phyloP scores from a whole-genome alignment of 1,140 invertebrate genomes.

The Archegozetes longisetosus region DNA sequence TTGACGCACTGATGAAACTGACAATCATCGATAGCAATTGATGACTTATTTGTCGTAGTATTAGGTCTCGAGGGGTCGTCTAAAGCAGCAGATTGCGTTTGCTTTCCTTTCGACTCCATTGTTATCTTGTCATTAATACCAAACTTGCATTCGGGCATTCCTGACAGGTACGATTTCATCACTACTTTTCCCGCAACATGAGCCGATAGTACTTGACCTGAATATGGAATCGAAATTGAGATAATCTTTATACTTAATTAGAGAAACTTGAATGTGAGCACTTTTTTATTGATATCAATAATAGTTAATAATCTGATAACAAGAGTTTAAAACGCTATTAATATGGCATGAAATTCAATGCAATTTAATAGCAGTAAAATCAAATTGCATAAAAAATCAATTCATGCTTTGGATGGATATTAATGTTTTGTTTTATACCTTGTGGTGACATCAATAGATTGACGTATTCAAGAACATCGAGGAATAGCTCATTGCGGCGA shows the following conservation, averaged over 20 bases:
- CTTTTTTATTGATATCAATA: not conserved
- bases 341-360: not conserved
- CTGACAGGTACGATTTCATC: slow-evolving; percentile 98
- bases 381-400: slow-evolving; percentile 1
- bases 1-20: slow-evolving; percentile 99
- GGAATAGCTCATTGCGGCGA: slow-evolving; percentile 90
- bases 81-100: slow-evolving; percentile 32
- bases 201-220: slow-evolving; percentile 91
- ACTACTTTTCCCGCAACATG: slow-evolving; percentile 98
- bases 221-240: no score
- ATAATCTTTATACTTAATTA: slow-evolving; percentile 8
- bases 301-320: not conserved
- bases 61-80: slow-evolving; percentile 58
- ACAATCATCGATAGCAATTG: slow-evolving; percentile 98
- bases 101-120: slow-evolving; percentile 86
- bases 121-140: slow-evolving; percentile 99
- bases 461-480: slow-evolving; percentile 98
- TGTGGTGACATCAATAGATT: slow-evolving; percentile 99
- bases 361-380: not conserved
- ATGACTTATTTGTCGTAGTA: slow-evolving; percentile 44
- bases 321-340: not conserved
- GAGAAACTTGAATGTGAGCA: not conserved
- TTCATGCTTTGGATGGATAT: not conserved
- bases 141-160: slow-evolving; percentile 99
- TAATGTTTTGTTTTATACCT: slow-evolving; percentile 37